phyloP scores from a whole-genome alignment of 2,797 vertebrate species.

The Spinus pinus region DNA sequence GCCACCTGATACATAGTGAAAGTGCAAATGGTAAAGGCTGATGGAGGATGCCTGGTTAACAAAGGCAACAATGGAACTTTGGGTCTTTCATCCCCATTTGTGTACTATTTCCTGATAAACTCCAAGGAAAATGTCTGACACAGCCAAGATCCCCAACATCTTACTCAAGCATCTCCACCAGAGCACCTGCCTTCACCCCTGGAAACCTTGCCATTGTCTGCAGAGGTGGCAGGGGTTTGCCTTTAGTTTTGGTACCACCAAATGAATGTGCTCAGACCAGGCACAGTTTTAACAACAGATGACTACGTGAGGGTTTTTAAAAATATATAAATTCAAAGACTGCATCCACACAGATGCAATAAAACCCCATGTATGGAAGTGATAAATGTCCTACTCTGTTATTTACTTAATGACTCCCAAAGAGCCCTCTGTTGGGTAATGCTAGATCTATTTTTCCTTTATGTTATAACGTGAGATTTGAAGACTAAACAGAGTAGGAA shows the following conservation, averaged over 20 bases:
- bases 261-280: background rate
- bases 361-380: background rate
- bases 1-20: background rate
- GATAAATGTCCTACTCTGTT: background rate
- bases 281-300: background rate
- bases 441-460: background rate
- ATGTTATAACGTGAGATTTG: background rate
- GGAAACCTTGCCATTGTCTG: background rate
- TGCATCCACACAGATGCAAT: background rate
- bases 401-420: conserved; percentile 23
- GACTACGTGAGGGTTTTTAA: background rate
- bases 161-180: background rate
- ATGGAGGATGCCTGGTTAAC: background rate
- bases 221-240: background rate
- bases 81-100: background rate
- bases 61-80: background rate
- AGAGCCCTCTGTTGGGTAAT: background rate
- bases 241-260: background rate
- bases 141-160: background rate
- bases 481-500: background rate
- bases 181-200: background rate
- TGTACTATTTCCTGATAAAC: background rate
- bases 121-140: background rate
- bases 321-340: background rate
- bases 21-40: background rate